These are phyloP conservation scores for Spheniscus mendiculus DNA, from an alignment of 2,113 vertebrate genomes.

Conservation along the genomic window DNA sequence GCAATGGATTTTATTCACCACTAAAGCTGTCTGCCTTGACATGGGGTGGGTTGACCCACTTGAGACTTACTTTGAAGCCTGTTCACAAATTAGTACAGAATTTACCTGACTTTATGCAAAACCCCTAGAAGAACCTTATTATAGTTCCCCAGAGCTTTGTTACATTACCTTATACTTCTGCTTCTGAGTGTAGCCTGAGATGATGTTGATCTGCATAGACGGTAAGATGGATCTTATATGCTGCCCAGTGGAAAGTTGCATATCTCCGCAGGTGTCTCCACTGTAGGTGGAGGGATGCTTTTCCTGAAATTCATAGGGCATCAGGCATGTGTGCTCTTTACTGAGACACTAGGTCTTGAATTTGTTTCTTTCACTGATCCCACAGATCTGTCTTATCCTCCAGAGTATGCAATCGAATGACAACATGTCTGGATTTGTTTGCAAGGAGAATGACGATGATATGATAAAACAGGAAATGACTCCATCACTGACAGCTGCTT, in stretches of 20 bases:
- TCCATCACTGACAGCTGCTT: not conserved
- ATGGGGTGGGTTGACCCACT: too few species aligned
- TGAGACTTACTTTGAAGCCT: not conserved
- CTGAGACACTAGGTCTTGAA: not conserved
- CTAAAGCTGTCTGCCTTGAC: not conserved
- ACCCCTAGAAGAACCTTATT: not conserved
- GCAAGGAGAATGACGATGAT: rapidly evolving
- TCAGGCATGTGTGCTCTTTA: not conserved
- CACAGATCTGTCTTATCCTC: not conserved
- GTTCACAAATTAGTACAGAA: not conserved
- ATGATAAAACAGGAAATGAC: not conserved
- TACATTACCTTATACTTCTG: not conserved
- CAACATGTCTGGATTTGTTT: not conserved
- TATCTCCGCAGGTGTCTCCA: not conserved
- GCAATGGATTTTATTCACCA: not conserved
- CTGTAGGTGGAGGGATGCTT: not conserved
- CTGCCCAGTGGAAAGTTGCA: not conserved
- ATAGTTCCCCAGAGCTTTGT: not conserved
- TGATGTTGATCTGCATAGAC: not conserved
- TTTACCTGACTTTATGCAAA: not conserved
- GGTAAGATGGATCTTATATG: not conserved
- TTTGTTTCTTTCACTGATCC: not conserved
- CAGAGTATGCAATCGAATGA: rapidly evolving
- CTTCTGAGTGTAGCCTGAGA: not conserved
- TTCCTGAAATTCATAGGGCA: not conserved